Percentiles rank a stretch among this genome's conserved stretches.
Conservation (phyloP, 2,113 vertebrate genomes). For the Galemys pyrenaicus region DNA sequence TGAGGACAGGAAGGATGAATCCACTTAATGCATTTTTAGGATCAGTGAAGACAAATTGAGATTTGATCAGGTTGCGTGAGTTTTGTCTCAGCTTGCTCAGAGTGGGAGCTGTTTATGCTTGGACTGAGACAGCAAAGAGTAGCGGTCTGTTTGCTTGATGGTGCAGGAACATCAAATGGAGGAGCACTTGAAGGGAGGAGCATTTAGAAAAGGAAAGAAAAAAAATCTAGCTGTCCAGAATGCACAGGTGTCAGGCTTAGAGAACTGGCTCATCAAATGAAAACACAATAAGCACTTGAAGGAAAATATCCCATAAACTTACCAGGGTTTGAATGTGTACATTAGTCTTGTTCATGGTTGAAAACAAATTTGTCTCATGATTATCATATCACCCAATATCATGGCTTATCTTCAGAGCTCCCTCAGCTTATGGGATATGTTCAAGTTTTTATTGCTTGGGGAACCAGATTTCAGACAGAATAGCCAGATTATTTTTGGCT, state of each 20-base stretch:
- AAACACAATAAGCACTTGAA: neutral
- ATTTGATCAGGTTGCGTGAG: neutral
- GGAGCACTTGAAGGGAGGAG: neutral
- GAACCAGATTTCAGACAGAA: neutral
- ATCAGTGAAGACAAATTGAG: neutral
- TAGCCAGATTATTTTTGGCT: neutral
- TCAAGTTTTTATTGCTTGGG: constrained; percentile 12
- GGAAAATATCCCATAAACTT: neutral
- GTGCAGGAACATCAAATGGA: neutral
- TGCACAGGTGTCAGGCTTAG: neutral
- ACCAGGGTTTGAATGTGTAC: neutral
- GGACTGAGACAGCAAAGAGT: neutral
- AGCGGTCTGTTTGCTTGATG: neutral
- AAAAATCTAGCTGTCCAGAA: neutral
- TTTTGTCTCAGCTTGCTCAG: neutral
- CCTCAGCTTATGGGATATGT: neutral
- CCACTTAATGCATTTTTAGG: neutral
- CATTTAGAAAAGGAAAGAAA: neutral
- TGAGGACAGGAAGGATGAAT: neutral
- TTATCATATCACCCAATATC: neutral
- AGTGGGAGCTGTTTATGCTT: neutral
- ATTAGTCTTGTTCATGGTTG: neutral
- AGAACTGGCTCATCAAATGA: neutral
- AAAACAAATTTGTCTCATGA: neutral
- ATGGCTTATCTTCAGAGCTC: neutral